Percentiles rank a stretch among this genome's conserved stretches.
phyloP scores from a whole-genome alignment of 2,888 invertebrate genomes.

The Bruchidius siliquastri region DNA sequence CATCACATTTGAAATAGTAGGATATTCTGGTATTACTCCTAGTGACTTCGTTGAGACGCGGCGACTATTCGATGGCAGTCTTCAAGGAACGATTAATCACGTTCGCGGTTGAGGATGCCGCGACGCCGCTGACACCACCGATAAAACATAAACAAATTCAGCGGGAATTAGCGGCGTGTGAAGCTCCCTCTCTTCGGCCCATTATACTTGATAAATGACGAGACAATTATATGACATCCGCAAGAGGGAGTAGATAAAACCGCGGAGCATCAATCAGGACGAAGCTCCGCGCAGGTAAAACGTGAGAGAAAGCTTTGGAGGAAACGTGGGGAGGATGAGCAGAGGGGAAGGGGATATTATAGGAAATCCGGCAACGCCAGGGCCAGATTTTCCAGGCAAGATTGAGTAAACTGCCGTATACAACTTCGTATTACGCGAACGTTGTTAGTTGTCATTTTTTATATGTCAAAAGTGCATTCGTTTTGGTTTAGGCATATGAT shows the following conservation, averaged over 20 bases:
- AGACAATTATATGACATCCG: slow-evolving; percentile 40
- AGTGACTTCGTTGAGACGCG: no score
- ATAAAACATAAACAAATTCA: slow-evolving; percentile 25
- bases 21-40: no score
- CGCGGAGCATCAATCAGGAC: slow-evolving; percentile 2
- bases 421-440: no score
- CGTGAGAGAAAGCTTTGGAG: background rate
- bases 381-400: no score
- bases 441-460: no score
- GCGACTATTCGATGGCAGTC: no score
- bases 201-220: slow-evolving; percentile 43
- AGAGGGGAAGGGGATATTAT: no score
- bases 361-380: no score
- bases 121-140: slow-evolving; percentile 1
- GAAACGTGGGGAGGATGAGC: background rate
- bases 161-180: slow-evolving; percentile 26
- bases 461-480: no score
- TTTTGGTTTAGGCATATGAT: no score
- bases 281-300: background rate
- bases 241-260: slow-evolving; percentile 5
- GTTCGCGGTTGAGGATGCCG: background rate
- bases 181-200: slow-evolving; percentile 29
- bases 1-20: no score
- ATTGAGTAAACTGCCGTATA: no score
- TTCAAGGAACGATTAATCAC: slow-evolving; percentile 15